Base-by-base conservation (phyloP, 2,113 vertebrate species). In the Nestor notabilis region DNA sequence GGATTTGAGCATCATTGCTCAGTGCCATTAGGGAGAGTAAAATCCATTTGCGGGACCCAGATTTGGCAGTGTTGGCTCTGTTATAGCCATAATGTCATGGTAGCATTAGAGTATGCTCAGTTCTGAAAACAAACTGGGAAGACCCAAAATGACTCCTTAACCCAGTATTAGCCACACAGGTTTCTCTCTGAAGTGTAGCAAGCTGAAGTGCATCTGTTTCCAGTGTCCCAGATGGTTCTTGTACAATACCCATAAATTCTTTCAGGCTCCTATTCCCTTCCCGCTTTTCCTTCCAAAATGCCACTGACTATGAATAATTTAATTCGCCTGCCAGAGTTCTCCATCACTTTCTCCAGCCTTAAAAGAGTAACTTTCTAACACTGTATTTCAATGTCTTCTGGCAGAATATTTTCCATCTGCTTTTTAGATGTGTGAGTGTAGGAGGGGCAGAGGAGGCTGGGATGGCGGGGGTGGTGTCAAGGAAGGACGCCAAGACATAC, bases 351-450 rank as follows among this genome's bases (percentile, higher is more conserved):
- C 94, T 97, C 71, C 83, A 95, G 74, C 93, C 79, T 92, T 61
- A 87, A 58, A 53, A 89, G 92, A 96, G 69, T 97, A 87, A 97
- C 92, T 97, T 97, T 95, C 82, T 93, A 96, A 77, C 49, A 87
- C 64, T 97, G 94, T 90, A 91, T 97, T 94, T 96, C 83, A 97
- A 64, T 88, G 90, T 90, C 84, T 98, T 68, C 83, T 98, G 89
- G 83, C 86, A 95, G 95, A 97, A 97, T 97, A 94, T 94, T 96
- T 97, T 97, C 95, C 96, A 94, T 97, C 97, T 97, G 96, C 65
- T 95, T 97, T 97, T 96, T 85, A 35, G 68, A 95, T 96, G 91
- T 96, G 63, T 58, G 92, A 95, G 89, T 83, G 95, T 95, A 83
- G 97, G 93, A 96, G 93, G 80, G 84, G 68, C 55, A 89, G 97